These are phyloP conservation scores for Patella pellucida DNA, from an alignment of 2,888 invertebrate genomes.

Conservation along the genomic window DNA sequence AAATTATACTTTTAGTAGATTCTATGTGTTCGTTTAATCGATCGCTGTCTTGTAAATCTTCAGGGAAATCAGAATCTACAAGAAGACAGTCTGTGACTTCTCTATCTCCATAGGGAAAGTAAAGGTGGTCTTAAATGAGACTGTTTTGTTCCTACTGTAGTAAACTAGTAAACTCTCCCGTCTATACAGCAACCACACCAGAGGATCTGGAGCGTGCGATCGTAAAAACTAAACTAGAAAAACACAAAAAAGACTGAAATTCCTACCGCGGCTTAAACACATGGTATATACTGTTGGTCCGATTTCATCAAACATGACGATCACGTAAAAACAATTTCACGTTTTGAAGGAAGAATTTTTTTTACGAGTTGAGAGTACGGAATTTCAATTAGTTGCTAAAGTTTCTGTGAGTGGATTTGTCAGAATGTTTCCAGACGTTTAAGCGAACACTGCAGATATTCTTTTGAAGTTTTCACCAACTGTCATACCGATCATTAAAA, in stretches of 20 bases:
- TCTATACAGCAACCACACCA: no score
- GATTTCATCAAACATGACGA: neutral
- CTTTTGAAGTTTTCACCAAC: conserved; percentile 5
- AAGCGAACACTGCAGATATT: conserved; percentile 10
- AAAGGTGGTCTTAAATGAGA: no score
- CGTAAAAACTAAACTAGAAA: neutral
- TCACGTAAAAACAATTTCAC: conserved; percentile 6
- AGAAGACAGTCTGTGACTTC: no score
- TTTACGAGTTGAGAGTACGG: conserved; percentile 1
- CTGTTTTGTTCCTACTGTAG: no score
- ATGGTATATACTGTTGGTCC: neutral
- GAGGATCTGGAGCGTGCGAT: conserved; percentile 1
- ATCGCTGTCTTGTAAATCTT: no score
- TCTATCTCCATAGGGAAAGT: no score
- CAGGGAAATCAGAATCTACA: no score
- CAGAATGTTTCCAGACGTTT: conserved; percentile 9
- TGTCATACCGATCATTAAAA: conserved; percentile 5
- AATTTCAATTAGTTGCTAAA: conserved; percentile 4
- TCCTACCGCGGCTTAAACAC: neutral
- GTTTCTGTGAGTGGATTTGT: conserved; percentile 10
- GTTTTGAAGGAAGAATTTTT: neutral
- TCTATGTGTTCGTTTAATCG: no score
- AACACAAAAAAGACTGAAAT: conserved; percentile 5
- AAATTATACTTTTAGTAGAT: no score
- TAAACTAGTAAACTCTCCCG: no score